These are phyloP conservation scores for Catharus bicknelli DNA, from an alignment of 2,113 vertebrate genomes.

Conservation along the genomic window DNA sequence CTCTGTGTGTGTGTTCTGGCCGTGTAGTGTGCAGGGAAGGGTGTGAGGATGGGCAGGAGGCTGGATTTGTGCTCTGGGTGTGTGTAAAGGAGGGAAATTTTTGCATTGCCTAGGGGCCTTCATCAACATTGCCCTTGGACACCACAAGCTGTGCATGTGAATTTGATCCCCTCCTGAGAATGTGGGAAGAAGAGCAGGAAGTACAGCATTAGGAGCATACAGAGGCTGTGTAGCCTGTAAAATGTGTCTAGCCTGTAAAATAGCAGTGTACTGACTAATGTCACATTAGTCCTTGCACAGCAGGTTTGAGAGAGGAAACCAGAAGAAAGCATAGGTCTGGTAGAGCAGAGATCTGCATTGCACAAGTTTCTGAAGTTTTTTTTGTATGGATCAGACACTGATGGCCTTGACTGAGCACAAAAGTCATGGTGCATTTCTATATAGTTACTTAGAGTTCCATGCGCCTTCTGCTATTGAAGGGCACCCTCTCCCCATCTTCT, in stretches of 20 bases:
- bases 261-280: not conserved
- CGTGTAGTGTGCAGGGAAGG: not conserved
- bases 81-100: not conserved
- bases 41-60: not conserved
- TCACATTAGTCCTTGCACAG: not conserved
- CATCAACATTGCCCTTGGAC: not conserved
- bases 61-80: not conserved
- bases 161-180: not conserved
- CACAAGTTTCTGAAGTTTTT: not conserved
- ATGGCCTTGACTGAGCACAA: not conserved
- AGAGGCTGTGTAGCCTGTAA: not conserved
- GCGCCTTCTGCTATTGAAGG: not conserved
- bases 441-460: not conserved
- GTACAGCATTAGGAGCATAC: not conserved
- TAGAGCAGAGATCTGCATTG: not conserved
- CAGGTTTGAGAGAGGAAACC: not conserved
- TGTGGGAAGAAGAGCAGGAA: not conserved
- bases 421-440: not conserved
- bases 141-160: not conserved
- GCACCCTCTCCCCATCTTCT: not conserved
- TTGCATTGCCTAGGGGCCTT: not conserved
- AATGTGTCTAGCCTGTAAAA: not conserved
- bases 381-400: not conserved
- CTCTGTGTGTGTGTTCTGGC: not conserved
- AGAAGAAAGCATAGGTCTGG: not conserved